These are phyloP conservation scores for Pygocentrus nattereri DNA, from an alignment of 2,797 vertebrate species.

Conservation along the genomic window DNA sequence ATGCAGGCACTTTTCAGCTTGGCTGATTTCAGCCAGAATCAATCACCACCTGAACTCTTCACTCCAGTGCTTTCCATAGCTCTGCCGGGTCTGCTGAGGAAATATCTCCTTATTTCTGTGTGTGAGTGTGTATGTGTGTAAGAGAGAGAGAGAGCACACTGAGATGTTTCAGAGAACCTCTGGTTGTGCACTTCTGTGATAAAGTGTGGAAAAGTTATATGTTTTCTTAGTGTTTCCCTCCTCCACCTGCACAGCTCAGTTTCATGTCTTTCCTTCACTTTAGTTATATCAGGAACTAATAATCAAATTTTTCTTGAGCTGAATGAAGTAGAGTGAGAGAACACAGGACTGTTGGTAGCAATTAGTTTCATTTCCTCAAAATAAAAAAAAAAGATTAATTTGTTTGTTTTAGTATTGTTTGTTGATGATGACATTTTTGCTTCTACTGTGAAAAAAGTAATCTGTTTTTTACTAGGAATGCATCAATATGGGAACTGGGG, in stretches of 20 bases:
- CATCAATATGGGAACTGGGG: too few species aligned
- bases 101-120: neutral
- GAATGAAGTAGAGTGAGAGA: too few species aligned
- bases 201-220: neutral
- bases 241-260: neutral
- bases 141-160: neutral
- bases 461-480: too few species aligned
- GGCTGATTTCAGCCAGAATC: slow-evolving; percentile 35
- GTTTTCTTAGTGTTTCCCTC: neutral
- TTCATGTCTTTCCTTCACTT: neutral
- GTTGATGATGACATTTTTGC: too few species aligned
- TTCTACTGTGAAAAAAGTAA: too few species aligned
- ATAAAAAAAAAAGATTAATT: too few species aligned
- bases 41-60: slow-evolving; percentile 26
- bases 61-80: neutral
- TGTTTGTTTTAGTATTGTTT: too few species aligned
- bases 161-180: neutral
- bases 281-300: neutral
- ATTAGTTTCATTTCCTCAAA: too few species aligned
- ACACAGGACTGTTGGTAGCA: too few species aligned
- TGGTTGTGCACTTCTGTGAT: neutral
- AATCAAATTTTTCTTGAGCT: too few species aligned
- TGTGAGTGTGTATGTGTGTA: slow-evolving; percentile 8
- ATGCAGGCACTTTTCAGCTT: slow-evolving; percentile 31
- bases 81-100: neutral